Evolutionary conservation across 1,140 invertebrate genomes (phyloP).

Genomic region (silkworm (Bombyx mori)): ASM3026992v2 NC_085123.1:1148501-1149000

Average conservation of each 20-base stretch:
- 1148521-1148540: constrained; percentile 12
- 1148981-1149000: too few relatives aligned
- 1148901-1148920: too few relatives aligned
- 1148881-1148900: constrained; percentile 38
- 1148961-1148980: too few relatives aligned
- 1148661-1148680: constrained; percentile 20
- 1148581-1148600: constrained; percentile 43
- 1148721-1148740: constrained; percentile 37
- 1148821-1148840: constrained; percentile 33
- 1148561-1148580: constrained; percentile 55
- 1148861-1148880: constrained; percentile 52
- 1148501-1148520: neutral
- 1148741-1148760: constrained; percentile 22
- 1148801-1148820: constrained; percentile 17
- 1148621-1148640: constrained; percentile 75
- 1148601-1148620: constrained; percentile 75
- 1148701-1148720: constrained; percentile 45
- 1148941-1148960: too few relatives aligned
- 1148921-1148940: too few relatives aligned
- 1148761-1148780: constrained; percentile 28
- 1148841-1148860: constrained; percentile 24
- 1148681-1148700: constrained; percentile 30
- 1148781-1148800: constrained; percentile 52
- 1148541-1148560: constrained; percentile 17
- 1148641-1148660: constrained; percentile 25